phyloP scores from a whole-genome alignment of 2,797 vertebrate species.

The Danio choprae region DNA sequence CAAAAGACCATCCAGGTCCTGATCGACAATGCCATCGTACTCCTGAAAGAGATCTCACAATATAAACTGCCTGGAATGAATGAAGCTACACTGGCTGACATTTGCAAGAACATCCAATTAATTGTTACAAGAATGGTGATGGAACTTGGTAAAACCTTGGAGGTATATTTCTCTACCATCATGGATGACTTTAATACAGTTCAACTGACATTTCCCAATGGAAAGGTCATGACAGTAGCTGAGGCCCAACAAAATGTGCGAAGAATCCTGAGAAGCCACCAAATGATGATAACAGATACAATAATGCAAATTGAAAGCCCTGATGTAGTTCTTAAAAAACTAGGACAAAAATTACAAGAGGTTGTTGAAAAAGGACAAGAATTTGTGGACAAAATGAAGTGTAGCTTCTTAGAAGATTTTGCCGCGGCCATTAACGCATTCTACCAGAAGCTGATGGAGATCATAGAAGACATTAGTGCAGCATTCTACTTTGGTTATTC shows the following conservation, averaged over 20 bases:
- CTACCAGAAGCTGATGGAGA: conserved; percentile 65
- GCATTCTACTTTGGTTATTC: background rate
- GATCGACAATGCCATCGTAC: conserved; percentile 76
- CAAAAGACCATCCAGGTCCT: conserved; percentile 70
- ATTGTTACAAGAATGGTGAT: conserved; percentile 66
- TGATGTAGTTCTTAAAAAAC: conserved; percentile 76
- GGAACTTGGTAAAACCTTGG: conserved; percentile 61
- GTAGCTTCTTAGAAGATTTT: conserved; percentile 73
- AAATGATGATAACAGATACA: conserved; percentile 66
- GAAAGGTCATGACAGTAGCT: conserved; percentile 69
- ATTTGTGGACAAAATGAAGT: conserved; percentile 73
- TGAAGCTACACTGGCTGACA: conserved; percentile 55
- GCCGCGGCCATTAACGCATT: conserved; percentile 63
- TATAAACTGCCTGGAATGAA: conserved; percentile 80
- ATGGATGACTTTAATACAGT: conserved; percentile 75
- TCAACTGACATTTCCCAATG: conserved; percentile 73
- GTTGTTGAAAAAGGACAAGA: conserved; percentile 75
- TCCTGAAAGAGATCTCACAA: conserved; percentile 77
- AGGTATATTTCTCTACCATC: conserved; percentile 71
- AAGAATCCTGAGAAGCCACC: conserved; percentile 63
- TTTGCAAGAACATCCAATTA: conserved; percentile 64
- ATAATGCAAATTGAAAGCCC: conserved; percentile 76
- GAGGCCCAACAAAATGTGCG: conserved; percentile 73
- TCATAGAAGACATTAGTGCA: conserved; percentile 64
- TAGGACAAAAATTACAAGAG: conserved; percentile 71